Conservation (phyloP, 2,888 invertebrate species). For the Nemurella pictetii region DNA sequence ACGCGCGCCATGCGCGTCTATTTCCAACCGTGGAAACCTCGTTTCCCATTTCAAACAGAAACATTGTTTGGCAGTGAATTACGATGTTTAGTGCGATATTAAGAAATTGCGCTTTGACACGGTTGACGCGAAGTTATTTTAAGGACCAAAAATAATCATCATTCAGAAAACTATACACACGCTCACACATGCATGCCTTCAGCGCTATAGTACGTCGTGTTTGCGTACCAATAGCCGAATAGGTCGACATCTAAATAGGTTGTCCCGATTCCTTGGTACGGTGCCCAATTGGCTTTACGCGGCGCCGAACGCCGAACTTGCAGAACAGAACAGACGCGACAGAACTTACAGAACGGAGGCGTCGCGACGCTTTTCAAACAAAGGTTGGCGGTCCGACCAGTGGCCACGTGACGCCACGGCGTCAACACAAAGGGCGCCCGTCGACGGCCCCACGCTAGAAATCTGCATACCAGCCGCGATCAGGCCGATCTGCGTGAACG, state of each 20-base stretch:
- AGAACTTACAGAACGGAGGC: neutral
- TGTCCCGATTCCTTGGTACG: neutral
- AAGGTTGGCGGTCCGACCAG: neutral
- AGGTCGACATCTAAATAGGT: slow-evolving; percentile 10
- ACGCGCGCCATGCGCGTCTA: neutral
- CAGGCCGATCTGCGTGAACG: neutral
- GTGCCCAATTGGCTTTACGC: neutral
- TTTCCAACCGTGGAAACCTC: neutral
- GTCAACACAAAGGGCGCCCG: neutral
- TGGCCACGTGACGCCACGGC: neutral
- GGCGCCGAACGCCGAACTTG: neutral
- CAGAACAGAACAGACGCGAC: too few species aligned
- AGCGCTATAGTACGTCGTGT: neutral
- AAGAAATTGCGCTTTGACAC: neutral
- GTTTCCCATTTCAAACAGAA: neutral
- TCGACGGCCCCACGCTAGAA: neutral
- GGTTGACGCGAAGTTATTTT: neutral
- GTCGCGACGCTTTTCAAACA: neutral
- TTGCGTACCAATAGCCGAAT: neutral
- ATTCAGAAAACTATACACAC: neutral
- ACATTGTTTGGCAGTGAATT: neutral
- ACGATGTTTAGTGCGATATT: neutral
- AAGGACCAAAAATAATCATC: neutral
- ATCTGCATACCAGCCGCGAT: neutral
- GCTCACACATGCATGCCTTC: neutral